Base-by-base conservation (phyloP, 2,797 vertebrate genomes). In the Iguana delicatissima region DNA sequence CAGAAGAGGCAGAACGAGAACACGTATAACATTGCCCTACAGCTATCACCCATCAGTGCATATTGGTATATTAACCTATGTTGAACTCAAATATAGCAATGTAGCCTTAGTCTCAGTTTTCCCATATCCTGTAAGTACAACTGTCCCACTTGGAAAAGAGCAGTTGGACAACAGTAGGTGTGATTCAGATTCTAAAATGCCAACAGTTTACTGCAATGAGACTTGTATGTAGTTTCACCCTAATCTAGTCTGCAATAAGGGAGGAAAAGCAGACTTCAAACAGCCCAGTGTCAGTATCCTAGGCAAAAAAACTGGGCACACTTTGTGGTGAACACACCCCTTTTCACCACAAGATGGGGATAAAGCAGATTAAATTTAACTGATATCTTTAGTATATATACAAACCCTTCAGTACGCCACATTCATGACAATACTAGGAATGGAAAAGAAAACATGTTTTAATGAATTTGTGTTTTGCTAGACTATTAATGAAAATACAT, bases 1-100 rank as follows among this genome's bases (percentile, higher is more conserved):
- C 93, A 85, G 91, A 95, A 95, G 90, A 93, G 95, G 96, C 94
- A 96, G 94, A 96, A 96, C 92, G 93, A 91, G 95, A 95, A 93
- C 93, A 96, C 93, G 93, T 90, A 89, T 80, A 74, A 91, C 95
- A 92, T 80, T 93, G 74, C 93, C 94, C 95, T 85, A 92, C 92
- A 94, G 95, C 94, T 94, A 95, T 93, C 95, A 93, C 94, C 96
- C 93, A 95, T 95, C 95, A 95, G 92, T 93, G 93, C 93, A 91
- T 88, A 85, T 87, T 96, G 88, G 94, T 88, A 38, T 24, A 91
- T 4, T 91, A 93, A 95, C 85, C 80, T 0, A 76, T 91, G 87
- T 89, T 89, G 86, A 77, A 6, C 81, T 18, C 13, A 89, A 92
- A 80, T 89, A 32, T 64, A 0, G 0, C 87, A 72, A 92, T 50